These are phyloP conservation scores for Cettia cetti DNA, from an alignment of 2,113 vertebrate species.

Conservation along the genomic window DNA sequence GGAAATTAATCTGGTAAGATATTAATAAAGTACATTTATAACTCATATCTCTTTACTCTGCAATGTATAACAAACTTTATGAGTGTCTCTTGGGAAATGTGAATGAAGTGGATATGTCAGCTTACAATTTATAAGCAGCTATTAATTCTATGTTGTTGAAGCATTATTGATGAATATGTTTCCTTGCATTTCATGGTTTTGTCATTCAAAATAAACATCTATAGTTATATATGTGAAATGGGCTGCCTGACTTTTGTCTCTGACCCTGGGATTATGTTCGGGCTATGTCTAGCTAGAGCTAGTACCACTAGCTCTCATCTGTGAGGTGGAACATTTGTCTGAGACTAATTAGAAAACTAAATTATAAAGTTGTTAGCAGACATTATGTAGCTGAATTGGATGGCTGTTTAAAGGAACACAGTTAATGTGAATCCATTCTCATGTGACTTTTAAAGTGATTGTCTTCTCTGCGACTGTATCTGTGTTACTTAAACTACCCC, in stretches of 20 bases:
- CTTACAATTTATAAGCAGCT: not conserved
- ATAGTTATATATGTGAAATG: slow-evolving; percentile 20
- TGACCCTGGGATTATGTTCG: not conserved
- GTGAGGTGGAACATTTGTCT: not conserved
- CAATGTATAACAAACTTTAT: not conserved
- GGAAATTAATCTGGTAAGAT: not conserved
- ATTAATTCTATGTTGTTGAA: slow-evolving; percentile 20
- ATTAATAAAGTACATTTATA: slow-evolving; percentile 18
- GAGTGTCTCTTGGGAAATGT: slow-evolving; percentile 34
- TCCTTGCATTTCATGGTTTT: slow-evolving; percentile 46
- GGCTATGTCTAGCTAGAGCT: not conserved
- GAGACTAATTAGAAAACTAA: not conserved
- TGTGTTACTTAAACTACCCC: not conserved
- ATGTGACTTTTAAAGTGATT: not conserved
- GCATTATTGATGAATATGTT: slow-evolving; percentile 7
- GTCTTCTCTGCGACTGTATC: not conserved
- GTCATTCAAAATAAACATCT: slow-evolving; percentile 50
- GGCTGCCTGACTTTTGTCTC: slow-evolving; percentile 41
- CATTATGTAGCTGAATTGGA: not conserved
- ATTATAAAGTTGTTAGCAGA: not conserved
- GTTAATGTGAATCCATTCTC: not conserved
- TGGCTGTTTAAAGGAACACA: not conserved
- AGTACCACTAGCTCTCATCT: not conserved
- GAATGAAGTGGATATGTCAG: slow-evolving; percentile 2
- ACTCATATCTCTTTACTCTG: not conserved